phyloP scores from a whole-genome alignment of 2,113 vertebrate genomes.

The Falcunculus frontatus region DNA sequence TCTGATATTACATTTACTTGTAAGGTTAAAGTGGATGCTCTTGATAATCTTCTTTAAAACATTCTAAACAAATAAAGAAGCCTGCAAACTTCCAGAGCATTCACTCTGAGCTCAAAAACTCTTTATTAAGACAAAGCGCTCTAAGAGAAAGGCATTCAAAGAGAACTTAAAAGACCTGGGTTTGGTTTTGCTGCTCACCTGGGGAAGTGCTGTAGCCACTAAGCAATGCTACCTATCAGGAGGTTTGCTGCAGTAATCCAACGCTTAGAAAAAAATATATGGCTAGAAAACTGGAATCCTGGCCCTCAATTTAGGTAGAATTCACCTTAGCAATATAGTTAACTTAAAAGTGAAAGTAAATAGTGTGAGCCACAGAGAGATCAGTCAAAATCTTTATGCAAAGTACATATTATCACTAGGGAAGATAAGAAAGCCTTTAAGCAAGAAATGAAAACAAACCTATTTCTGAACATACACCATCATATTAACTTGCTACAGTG shows the following conservation, averaged over 20 bases:
- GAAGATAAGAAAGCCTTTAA: slow-evolving; percentile 16
- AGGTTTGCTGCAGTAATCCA: background rate
- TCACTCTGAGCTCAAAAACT: background rate
- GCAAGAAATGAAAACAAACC: slow-evolving; percentile 20
- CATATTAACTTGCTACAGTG: background rate
- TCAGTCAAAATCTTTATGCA: background rate
- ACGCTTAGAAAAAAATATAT: fast-evolving
- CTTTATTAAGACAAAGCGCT: background rate
- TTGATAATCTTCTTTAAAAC: background rate
- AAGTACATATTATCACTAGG: slow-evolving; percentile 1
- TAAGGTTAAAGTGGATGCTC: background rate
- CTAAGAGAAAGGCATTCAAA: background rate
- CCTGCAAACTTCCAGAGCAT: background rate
- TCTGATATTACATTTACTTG: background rate
- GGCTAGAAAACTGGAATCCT: background rate
- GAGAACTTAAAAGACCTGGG: background rate
- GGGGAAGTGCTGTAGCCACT: background rate
- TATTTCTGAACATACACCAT: background rate
- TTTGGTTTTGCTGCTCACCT: background rate
- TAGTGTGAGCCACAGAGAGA: background rate
- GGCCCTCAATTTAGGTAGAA: background rate
- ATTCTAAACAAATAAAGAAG: background rate
- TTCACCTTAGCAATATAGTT: background rate
- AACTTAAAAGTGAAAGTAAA: slow-evolving; percentile 12
- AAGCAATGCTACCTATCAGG: background rate